phyloP scores from a whole-genome alignment of 2,113 vertebrate species.

The Elephantulus edwardii region DNA sequence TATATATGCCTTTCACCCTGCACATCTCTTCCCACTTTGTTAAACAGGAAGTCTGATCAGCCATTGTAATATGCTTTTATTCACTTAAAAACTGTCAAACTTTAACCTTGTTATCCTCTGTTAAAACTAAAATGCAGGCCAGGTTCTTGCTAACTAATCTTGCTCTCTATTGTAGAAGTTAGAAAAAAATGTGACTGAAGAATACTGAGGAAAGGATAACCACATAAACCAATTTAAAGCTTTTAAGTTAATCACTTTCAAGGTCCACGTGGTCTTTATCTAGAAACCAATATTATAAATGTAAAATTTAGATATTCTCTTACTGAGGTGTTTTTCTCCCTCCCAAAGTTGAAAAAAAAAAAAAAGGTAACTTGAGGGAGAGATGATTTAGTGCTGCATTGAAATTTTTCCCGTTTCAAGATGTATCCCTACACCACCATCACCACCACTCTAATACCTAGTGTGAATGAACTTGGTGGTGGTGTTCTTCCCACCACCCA shows the following conservation, averaged over 20 bases:
- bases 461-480: background rate
- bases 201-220: background rate
- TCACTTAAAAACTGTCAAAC: background rate
- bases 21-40: background rate
- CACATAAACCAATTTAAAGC: conserved; percentile 25
- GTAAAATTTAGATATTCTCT: conserved; percentile 25
- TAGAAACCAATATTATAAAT: conserved; percentile 47
- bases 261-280: background rate
- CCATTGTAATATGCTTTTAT: background rate
- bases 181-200: conserved; percentile 30
- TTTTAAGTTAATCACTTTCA: conserved; percentile 37
- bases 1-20: background rate
- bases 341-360: conserved; percentile 26
- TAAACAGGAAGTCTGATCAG: conserved; percentile 42
- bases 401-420: conserved; percentile 30
- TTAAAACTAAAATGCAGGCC: conserved; percentile 6
- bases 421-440: too few relatives aligned
- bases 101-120: conserved; percentile 53
- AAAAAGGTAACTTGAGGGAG: background rate
- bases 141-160: background rate
- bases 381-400: conserved; percentile 17
- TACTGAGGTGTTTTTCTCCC: background rate
- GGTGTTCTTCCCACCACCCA: too few relatives aligned
- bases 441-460: background rate
- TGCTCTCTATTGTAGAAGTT: conserved; percentile 18